Evolutionary conservation across 2,113 vertebrate genomes (phyloP), one percentile per base, ranked within the genome.

Genomic region (Lucifuga dentata): DNA sequence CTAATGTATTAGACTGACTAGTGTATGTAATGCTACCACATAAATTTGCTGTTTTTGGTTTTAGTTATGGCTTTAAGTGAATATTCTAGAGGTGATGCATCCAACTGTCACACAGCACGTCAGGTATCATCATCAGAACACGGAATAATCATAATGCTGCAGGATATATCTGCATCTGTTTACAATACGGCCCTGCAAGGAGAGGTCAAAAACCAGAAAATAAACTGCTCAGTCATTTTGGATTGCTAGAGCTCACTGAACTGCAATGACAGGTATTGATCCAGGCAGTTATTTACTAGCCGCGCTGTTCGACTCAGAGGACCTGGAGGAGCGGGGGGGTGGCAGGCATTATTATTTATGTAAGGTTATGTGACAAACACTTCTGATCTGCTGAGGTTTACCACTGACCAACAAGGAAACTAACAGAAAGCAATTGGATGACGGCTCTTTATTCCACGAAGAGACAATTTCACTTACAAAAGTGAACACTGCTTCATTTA

Each of bases 181-280:
- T 29, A 29, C 43, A 57, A 40, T 36, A 6, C 63, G 52, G 58
- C 38, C 16, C 32, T 20, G 50, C 0, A 2, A 55, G 23, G 12
- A 73, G 36, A 53, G 60, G 35, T 2, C 7, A 45, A 56, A 76
- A 74, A 64, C 43, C 46, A 61, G 65, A 44, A 83, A 82, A 85
- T 70, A 85, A 82, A 76, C 76, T 7, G 61, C 76, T 44, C 39
- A 53, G 83, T 70, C 76, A 43, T 79, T 75, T 68, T 36, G 64
- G 63, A 68, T 48, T 36, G 70, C 76, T 3, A 19, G 38, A 45
- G 78, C 66, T 75, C 77, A 56, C 76, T 72, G 84, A 84, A 36
- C 76, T 68, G 75, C 72, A 68, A 51, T 87, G 87, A 89, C 85
- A 78, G 67, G 12, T 75, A 92, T 91, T 32, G 89, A 92, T 87